phyloP scores from a whole-genome alignment of 35 echinoderm and acorn worm genomes.

The Heliocidaris erythrogramma region DNA sequence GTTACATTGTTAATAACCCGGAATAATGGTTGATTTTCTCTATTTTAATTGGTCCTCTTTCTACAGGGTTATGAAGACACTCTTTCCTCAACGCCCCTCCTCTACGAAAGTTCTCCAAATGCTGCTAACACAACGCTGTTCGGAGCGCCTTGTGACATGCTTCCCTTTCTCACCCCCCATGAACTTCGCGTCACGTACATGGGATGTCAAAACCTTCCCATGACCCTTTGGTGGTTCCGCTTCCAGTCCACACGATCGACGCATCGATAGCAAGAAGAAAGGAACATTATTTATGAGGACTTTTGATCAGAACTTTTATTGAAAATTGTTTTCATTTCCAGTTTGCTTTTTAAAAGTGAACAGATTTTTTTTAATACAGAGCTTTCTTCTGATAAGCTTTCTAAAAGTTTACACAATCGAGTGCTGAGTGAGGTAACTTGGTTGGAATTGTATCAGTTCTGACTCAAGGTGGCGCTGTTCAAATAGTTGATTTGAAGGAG shows the following conservation, averaged over 20 bases:
- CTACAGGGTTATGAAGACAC: conserved; percentile 66
- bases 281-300: not conserved
- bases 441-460: not conserved
- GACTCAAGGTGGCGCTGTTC: conserved; percentile 2
- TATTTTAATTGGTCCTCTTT: not conserved
- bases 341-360: not conserved
- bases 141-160: conserved; percentile 72
- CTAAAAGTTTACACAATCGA: not conserved
- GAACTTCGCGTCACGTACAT: conserved; percentile 80
- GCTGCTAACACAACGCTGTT: conserved; percentile 84
- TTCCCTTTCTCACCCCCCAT: conserved; percentile 64
- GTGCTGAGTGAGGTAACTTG: not conserved
- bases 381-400: conserved; percentile 7
- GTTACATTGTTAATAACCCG: too few relatives aligned
- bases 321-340: not conserved
- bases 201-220: conserved; percentile 92
- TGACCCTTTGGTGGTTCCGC: conserved; percentile 56
- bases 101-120: conserved; percentile 61
- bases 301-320: not conserved
- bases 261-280: not conserved
- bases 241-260: conserved; percentile 45
- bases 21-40: not conserved
- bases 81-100: conserved; percentile 67
- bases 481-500: not conserved
- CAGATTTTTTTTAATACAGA: not conserved